Evolutionary conservation across 2,113 vertebrate genomes (phyloP).

Genomic region (Vulpes lagopus): DNA sequence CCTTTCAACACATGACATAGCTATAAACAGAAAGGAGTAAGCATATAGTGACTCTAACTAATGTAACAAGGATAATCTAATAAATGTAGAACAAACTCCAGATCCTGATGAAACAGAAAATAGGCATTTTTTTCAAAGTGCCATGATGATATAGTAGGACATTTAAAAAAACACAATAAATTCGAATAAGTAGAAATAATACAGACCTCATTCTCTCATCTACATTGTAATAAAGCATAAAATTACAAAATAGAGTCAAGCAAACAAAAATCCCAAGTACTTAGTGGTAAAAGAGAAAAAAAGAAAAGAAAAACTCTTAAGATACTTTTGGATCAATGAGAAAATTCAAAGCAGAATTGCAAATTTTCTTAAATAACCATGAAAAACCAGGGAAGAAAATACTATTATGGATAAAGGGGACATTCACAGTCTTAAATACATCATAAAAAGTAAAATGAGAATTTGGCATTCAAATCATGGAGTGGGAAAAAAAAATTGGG

Average conservation of each 20-base stretch:
- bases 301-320: not conserved
- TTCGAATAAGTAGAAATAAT: conserved; percentile 50
- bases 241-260: conserved; percentile 54
- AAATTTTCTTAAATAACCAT: conserved; percentile 27
- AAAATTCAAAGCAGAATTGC: not conserved
- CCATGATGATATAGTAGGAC: conserved; percentile 40
- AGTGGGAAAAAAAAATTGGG: not conserved
- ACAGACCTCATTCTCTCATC: conserved; percentile 43
- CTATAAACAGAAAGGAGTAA: not conserved
- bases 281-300: conserved; percentile 8
- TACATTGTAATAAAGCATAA: not conserved
- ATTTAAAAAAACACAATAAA: conserved; percentile 40
- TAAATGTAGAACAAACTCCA: conserved; percentile 42
- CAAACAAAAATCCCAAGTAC: conserved; percentile 61
- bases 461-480: not conserved
- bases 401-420: not conserved
- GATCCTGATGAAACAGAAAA: conserved; percentile 30
- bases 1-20: not conserved
- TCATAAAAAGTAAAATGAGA: not conserved
- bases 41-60: not conserved
- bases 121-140: not conserved
- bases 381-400: not conserved
- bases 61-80: not conserved
- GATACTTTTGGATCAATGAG: conserved; percentile 30
- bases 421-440: not conserved